Percentiles rank a stretch among this genome's conserved stretches.
These are phyloP conservation scores for Peromyscus leucopus DNA, from an alignment of 2,113 vertebrate species.

Conservation along the genomic window DNA sequence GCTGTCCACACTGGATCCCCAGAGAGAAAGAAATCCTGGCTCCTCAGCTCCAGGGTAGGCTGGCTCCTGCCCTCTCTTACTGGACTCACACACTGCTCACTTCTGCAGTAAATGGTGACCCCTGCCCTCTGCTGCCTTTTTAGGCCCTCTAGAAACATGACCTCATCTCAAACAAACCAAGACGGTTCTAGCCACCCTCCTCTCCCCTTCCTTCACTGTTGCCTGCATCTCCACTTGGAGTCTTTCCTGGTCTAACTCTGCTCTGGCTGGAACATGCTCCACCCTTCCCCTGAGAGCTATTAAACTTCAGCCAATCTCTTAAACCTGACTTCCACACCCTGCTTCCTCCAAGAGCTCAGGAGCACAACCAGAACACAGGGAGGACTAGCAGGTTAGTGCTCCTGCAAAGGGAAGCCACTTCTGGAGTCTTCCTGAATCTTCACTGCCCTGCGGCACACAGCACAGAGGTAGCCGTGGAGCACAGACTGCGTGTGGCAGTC, in stretches of 20 bases:
- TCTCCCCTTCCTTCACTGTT: background rate
- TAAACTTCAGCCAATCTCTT: background rate
- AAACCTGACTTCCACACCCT: background rate
- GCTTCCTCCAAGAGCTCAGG: background rate
- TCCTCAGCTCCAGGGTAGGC: background rate
- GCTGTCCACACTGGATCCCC: background rate
- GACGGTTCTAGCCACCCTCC: background rate
- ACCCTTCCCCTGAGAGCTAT: background rate
- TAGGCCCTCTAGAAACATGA: too few relatives aligned
- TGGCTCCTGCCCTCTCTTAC: background rate
- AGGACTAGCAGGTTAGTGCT: background rate
- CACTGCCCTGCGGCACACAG: background rate
- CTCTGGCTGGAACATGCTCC: background rate
- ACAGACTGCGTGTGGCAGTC: background rate
- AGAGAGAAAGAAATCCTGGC: slow-evolving; percentile 29
- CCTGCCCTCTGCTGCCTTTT: background rate
- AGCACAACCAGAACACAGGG: too few relatives aligned
- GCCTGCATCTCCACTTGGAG: background rate
- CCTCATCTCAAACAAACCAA: background rate
- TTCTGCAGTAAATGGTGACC: background rate
- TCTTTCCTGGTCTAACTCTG: background rate
- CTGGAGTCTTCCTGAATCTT: background rate
- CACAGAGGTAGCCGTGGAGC: background rate
- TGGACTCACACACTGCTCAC: background rate
- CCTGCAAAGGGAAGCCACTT: background rate